A percentile compares a stretch with the other conserved stretches of the same genome.
phyloP scores from a whole-genome alignment of 2,888 invertebrate species.

The Brachyptera risi region DNA sequence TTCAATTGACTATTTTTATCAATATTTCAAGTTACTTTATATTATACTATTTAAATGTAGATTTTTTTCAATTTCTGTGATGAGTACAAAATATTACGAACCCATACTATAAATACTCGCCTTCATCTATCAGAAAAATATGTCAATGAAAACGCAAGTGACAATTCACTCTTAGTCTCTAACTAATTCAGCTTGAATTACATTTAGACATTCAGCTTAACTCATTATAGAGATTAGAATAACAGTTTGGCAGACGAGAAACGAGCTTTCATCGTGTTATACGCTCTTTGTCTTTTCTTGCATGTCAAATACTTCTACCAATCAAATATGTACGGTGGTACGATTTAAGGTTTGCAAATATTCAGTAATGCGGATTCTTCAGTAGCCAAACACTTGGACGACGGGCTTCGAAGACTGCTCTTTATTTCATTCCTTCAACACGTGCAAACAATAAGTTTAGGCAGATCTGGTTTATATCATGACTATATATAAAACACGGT shows the following conservation, averaged over 20 bases:
- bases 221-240: conserved; percentile 2
- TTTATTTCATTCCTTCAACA: conserved; percentile 13
- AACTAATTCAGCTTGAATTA: too few relatives aligned
- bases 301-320: conserved; percentile 16
- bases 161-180: too few relatives aligned
- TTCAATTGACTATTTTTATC: too few relatives aligned
- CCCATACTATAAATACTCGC: too few relatives aligned
- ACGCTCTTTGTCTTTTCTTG: conserved; percentile 8
- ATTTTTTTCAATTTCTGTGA: too few relatives aligned
- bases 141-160: too few relatives aligned
- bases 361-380: not conserved
- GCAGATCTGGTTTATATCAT: too few relatives aligned
- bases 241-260: conserved; percentile 11
- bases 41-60: too few relatives aligned
- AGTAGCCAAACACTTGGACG: not conserved
- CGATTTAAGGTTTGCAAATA: conserved; percentile 18
- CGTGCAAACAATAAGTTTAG: too few relatives aligned
- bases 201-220: conserved; percentile 8
- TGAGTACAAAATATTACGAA: too few relatives aligned
- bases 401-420: not conserved
- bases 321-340: conserved; percentile 13
- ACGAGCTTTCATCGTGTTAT: conserved; percentile 1
- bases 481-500: not conserved
- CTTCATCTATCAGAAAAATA: too few relatives aligned
- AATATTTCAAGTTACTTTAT: too few relatives aligned